Conservation (phyloP, 2,113 vertebrate species). For the Grammomys surdaster region DNA sequence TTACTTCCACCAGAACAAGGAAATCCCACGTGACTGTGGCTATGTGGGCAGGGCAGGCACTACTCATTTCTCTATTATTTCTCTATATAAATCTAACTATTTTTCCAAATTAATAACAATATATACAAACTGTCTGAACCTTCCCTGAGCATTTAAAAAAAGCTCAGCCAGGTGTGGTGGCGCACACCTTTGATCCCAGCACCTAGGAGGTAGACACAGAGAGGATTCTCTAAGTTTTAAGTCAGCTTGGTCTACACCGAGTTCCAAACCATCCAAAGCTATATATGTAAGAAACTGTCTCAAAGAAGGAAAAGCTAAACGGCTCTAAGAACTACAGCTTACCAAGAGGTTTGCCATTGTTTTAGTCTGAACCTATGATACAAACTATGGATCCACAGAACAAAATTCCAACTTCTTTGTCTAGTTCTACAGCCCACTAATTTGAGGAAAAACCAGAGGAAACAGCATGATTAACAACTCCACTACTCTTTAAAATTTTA, state of each 20-base stretch:
- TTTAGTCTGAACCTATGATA: constrained; percentile 40
- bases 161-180: background rate
- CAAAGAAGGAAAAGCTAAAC: background rate
- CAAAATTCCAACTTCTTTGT: constrained; percentile 7
- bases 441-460: constrained; percentile 14
- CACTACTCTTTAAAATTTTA: constrained; percentile 44
- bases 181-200: background rate
- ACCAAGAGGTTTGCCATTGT: background rate
- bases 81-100: constrained; percentile 23
- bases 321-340: background rate
- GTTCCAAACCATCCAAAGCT: background rate
- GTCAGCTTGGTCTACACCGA: background rate
- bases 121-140: background rate
- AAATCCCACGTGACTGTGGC: constrained; percentile 11
- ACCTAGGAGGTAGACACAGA: background rate
- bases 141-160: constrained; percentile 15
- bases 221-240: background rate
- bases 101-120: constrained; percentile 29
- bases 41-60: background rate
- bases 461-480: background rate
- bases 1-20: background rate
- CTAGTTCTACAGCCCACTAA: constrained; percentile 18
- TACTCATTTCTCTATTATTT: constrained; percentile 18
- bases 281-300: background rate
- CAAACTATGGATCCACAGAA: background rate